A percentile compares a stretch with the other conserved stretches of the same genome.
Conservation (phyloP, 2,888 invertebrate species). For the Dryomyza anilis region DNA sequence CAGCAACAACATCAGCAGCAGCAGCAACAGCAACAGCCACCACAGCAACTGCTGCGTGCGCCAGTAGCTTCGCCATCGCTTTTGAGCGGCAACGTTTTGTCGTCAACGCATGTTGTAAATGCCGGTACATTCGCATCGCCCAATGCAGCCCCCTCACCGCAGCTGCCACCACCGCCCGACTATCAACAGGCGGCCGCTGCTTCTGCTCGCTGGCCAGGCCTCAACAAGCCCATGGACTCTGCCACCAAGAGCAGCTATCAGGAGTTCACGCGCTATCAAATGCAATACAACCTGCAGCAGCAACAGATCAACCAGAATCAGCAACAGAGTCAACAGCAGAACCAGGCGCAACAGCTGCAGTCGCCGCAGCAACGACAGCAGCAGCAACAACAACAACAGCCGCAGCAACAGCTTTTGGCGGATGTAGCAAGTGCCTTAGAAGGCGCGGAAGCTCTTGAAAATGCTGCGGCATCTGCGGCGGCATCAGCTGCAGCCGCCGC, state of each 20-base stretch:
- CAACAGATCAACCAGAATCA: slow-evolving; percentile 47
- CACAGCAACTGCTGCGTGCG: slow-evolving; percentile 34
- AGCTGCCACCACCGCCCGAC: slow-evolving; percentile 48
- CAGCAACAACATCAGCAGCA: slow-evolving; percentile 39
- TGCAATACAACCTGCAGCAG: slow-evolving; percentile 69
- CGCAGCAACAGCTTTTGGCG: slow-evolving; percentile 30
- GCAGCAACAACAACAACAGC: slow-evolving; percentile 29
- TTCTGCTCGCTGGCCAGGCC: slow-evolving; percentile 60
- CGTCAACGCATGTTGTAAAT: slow-evolving; percentile 35
- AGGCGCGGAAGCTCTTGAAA: no score
- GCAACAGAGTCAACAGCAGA: slow-evolving; percentile 29
- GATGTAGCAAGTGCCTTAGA: not conserved
- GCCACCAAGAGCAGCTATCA: slow-evolving; percentile 69
- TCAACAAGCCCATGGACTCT: slow-evolving; percentile 66
- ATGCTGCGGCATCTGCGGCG: not conserved
- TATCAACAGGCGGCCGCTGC: slow-evolving; percentile 49
- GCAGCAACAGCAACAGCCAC: slow-evolving; percentile 35
- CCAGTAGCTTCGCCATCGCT: slow-evolving; percentile 31
- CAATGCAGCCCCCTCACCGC: slow-evolving; percentile 3
- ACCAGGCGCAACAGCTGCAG: slow-evolving; percentile 31
- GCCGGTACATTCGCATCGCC: slow-evolving; percentile 28
- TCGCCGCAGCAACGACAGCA: slow-evolving; percentile 33
- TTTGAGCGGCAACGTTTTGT: not conserved
- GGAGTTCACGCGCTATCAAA: slow-evolving; percentile 70
- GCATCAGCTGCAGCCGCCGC: slow-evolving; percentile 21